These are phyloP conservation scores for Rapana venosa DNA, from an alignment of 2,888 invertebrate species.

Conservation along the genomic window DNA sequence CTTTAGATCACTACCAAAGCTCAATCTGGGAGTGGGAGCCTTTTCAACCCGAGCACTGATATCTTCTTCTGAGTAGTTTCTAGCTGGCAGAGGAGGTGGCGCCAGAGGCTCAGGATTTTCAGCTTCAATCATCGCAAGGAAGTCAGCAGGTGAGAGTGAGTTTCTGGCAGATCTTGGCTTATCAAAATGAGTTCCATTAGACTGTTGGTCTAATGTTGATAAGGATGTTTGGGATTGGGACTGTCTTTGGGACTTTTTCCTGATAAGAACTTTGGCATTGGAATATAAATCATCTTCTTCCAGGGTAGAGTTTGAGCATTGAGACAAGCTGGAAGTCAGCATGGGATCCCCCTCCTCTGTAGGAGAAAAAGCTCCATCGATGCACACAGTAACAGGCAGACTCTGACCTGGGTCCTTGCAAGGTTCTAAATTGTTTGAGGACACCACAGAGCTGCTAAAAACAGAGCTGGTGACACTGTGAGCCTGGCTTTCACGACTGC, in stretches of 20 bases:
- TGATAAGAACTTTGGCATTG: slow-evolving; percentile 62
- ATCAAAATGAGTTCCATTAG: slow-evolving; percentile 25
- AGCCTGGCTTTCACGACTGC: slow-evolving; percentile 38
- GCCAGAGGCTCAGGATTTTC: slow-evolving; percentile 38
- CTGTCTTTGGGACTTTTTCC: slow-evolving; percentile 57
- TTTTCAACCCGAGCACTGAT: neutral
- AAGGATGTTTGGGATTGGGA: slow-evolving; percentile 30
- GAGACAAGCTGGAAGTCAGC: slow-evolving; percentile 25
- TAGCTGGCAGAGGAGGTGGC: slow-evolving; percentile 62
- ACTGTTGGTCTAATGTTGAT: slow-evolving; percentile 5
- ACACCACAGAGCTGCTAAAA: slow-evolving; percentile 38
- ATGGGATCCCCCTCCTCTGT: slow-evolving; percentile 18
- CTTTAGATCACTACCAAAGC: neutral
- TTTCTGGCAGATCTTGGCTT: slow-evolving; percentile 12
- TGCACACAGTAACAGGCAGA: neutral
- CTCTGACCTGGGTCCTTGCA: neutral
- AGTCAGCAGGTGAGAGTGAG: slow-evolving; percentile 32
- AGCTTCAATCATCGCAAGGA: slow-evolving; percentile 9
- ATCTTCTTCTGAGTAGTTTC: slow-evolving; percentile 58
- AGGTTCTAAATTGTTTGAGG: slow-evolving; percentile 3
- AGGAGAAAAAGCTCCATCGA: neutral
- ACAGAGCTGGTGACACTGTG: slow-evolving; percentile 45
- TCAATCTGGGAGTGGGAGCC: neutral
- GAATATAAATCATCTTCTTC: slow-evolving; percentile 61
- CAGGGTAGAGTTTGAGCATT: slow-evolving; percentile 34